phyloP scores from a whole-genome alignment of 1,140 invertebrate genomes.

The Aphaenogaster floridana region DNA sequence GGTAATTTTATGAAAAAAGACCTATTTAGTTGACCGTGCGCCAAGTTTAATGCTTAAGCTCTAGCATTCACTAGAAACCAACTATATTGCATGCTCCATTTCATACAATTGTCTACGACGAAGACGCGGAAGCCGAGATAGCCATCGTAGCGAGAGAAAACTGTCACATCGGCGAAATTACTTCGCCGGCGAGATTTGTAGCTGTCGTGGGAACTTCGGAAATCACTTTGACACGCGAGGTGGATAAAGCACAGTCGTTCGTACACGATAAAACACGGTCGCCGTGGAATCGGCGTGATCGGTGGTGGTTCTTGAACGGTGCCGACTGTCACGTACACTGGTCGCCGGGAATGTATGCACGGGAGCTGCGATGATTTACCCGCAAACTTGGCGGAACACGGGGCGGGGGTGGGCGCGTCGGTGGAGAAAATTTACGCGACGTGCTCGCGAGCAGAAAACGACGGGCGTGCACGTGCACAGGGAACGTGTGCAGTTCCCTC shows the following conservation, averaged over 20 bases:
- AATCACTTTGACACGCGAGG: slow-evolving; percentile 54
- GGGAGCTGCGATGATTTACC: slow-evolving; percentile 66
- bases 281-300: slow-evolving; percentile 55
- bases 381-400: slow-evolving; percentile 64
- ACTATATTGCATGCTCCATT: not conserved
- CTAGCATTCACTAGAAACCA: too few relatives aligned
- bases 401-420: slow-evolving; percentile 13
- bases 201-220: slow-evolving; percentile 41
- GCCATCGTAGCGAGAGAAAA: not conserved
- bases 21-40: not conserved
- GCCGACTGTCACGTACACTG: slow-evolving; percentile 53
- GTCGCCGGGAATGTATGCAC: slow-evolving; percentile 46
- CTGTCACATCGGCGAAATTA: slow-evolving; percentile 33
- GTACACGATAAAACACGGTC: slow-evolving; percentile 52
- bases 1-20: slow-evolving; percentile 11
- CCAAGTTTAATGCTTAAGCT: not conserved
- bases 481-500: slow-evolving; percentile 25
- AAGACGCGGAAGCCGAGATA: not conserved
- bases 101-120: not conserved
- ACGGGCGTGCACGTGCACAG: not conserved
- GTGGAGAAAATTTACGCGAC: slow-evolving; percentile 70
- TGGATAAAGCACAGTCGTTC: slow-evolving; percentile 47
- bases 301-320: slow-evolving; percentile 50
- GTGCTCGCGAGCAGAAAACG: slow-evolving; percentile 69
- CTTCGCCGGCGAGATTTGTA: slow-evolving; percentile 41